These are phyloP conservation scores for Astropecten irregularis DNA, from an alignment of 53 echinoderm and acorn worm genomes.

Conservation along the genomic window DNA sequence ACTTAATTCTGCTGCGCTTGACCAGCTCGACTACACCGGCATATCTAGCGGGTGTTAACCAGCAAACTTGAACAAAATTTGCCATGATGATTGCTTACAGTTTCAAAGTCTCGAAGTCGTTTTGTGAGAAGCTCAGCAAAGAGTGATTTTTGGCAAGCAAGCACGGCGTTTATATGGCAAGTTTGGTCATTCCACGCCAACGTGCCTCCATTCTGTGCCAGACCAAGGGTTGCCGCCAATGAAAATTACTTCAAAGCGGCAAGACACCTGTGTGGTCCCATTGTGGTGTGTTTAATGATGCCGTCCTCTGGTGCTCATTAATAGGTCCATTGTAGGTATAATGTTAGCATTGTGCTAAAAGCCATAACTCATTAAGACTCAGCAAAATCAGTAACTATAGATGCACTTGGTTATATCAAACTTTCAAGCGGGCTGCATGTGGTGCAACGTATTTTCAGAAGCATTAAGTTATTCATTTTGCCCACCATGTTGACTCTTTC, in stretches of 20 bases:
- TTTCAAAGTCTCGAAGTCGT: background rate
- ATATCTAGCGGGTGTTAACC: constrained; percentile 8
- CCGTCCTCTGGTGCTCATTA: background rate
- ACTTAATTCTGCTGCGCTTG: constrained; percentile 11
- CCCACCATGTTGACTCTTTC: too few relatives aligned
- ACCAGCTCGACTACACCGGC: constrained; percentile 25
- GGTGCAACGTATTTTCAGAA: too few relatives aligned
- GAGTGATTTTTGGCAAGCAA: background rate
- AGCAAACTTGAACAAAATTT: background rate
- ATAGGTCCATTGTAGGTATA: background rate
- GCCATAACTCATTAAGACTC: too few relatives aligned
- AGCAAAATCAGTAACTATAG: too few relatives aligned
- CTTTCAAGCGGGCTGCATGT: too few relatives aligned
- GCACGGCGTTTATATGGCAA: background rate
- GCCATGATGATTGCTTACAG: background rate
- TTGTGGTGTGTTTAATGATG: background rate
- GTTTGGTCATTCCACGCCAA: background rate
- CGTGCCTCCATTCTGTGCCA: too few relatives aligned
- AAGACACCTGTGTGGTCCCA: background rate
- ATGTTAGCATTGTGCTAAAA: background rate
- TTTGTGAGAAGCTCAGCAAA: background rate
- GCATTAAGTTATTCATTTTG: too few relatives aligned
- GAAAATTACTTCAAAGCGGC: background rate
- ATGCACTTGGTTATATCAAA: too few relatives aligned
- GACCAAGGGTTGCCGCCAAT: background rate